Conservation (phyloP, 2,113 vertebrate genomes). For the Rhipidura dahli region DNA sequence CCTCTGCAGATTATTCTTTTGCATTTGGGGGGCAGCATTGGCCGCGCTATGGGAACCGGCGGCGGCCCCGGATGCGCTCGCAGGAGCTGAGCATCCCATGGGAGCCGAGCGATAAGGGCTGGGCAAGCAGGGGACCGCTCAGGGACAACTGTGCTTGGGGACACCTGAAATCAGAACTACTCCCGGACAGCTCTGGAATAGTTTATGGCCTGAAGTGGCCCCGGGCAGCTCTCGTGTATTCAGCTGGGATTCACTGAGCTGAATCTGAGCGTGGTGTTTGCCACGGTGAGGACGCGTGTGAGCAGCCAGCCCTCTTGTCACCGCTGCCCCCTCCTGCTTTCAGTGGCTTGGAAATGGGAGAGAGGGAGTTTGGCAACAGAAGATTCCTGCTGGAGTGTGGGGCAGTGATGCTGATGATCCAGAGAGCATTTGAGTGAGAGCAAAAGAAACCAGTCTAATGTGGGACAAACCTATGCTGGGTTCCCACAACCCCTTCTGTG, state of each 20-base stretch:
- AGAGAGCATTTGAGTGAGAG: not conserved
- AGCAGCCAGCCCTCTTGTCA: not conserved
- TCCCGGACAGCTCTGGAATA: not conserved
- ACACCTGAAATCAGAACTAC: not conserved
- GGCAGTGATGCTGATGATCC: not conserved
- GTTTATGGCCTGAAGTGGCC: not conserved
- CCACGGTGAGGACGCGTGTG: not conserved
- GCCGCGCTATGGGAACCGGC: not conserved
- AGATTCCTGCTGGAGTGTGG: not conserved
- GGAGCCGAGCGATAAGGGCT: not conserved
- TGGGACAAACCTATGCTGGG: fast-evolving
- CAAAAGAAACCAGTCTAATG: not conserved
- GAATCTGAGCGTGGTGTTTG: not conserved
- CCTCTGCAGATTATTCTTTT: not conserved
- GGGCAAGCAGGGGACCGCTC: not conserved
- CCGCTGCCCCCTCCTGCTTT: not conserved
- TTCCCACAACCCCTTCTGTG: not conserved
- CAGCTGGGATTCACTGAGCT: not conserved
- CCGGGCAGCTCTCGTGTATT: fast-evolving
- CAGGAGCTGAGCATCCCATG: not conserved
- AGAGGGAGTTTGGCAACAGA: not conserved
- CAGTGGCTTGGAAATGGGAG: not conserved
- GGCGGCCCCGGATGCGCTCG: not conserved
- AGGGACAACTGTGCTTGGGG: not conserved
- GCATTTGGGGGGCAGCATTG: slow-evolving; percentile 53